Conservation (phyloP, 2,797 vertebrate species). For the Zenarchopterus dispar region DNA sequence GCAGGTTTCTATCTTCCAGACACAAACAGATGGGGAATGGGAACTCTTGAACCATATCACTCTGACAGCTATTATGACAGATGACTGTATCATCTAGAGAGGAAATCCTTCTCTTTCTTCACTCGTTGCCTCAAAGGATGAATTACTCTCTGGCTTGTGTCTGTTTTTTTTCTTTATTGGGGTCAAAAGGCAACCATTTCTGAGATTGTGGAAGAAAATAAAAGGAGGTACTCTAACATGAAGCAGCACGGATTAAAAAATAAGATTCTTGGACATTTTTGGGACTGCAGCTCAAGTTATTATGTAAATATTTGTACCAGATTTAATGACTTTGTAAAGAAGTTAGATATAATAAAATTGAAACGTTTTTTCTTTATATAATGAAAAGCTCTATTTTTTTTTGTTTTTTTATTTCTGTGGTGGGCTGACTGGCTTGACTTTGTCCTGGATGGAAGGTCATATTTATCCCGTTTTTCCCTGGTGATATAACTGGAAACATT, state of each 20-base stretch:
- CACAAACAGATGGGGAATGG: conserved; percentile 58
- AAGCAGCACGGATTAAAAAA: conserved; percentile 16
- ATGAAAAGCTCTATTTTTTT: neutral
- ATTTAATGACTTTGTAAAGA: neutral
- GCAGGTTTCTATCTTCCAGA: conserved; percentile 11
- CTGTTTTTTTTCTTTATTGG: conserved; percentile 42
- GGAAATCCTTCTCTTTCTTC: conserved; percentile 51
- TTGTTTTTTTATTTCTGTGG: neutral
- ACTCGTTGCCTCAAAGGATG: conserved; percentile 47
- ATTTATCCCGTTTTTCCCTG: conserved; percentile 27
- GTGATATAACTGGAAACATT: conserved; percentile 21
- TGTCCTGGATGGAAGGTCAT: conserved; percentile 1
- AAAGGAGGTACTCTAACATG: neutral
- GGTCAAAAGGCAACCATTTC: conserved; percentile 56
- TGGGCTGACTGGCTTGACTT: no score
- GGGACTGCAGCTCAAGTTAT: neutral
- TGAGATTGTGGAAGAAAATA: conserved; percentile 38
- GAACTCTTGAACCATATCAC: conserved; percentile 71
- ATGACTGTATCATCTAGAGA: conserved; percentile 74
- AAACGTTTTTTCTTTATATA: neutral
- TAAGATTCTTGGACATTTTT: conserved; percentile 3
- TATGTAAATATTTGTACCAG: neutral
- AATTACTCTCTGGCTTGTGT: conserved; percentile 45
- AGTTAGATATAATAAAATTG: neutral
- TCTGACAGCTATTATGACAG: conserved; percentile 74